Evolutionary conservation across 92 coral and sea anemone genomes (phyloP), one percentile per base, ranked within the genome.

Genomic region (Montipora capitata): DNA sequence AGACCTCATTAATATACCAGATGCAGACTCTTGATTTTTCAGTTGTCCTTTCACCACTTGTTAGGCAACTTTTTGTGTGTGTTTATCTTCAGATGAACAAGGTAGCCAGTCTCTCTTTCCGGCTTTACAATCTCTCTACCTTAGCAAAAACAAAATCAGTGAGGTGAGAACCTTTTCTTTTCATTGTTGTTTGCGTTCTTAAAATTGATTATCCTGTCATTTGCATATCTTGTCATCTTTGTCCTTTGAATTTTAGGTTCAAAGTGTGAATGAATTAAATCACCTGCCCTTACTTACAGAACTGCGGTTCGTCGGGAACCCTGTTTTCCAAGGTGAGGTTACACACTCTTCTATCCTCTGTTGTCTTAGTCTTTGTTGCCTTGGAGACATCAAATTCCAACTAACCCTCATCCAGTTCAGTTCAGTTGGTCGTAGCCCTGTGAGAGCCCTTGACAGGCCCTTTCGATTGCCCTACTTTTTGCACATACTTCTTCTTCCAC

Each of bases 211-310:
- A 11, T 10, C 64, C 11, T 15, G 2, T 58, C 11, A 3, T 10
- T 51, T 4, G 67, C 3, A 48, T 10, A 48, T 48, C 7, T 48
- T 27, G 52, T 48, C 7, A 5, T 10, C 10, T 2, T 3, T 48
- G 52, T 5, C 52, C 44, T 59, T 48, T 71, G 39, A 44, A 49
- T 40, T 5, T 11, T 58, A 95, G 98, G 90, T 94, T 74, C 89
- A 83, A 58, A 96, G 98, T 77, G 58, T 97, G 0, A 90, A 94
- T 80, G 98, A 97, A 58, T 62, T 97, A 43, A 92, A 97, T 88
- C 87, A 68, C 58, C 85, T 97, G 40, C 90, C 77, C 27, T 44
- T 86, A 16, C 68, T 97, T 59, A 93, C 72, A 13, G 88, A 85
- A 40, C 64, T 97, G 12, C 85, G 89, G 49, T 82, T 96, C 39